phyloP scores from a whole-genome alignment of 2,888 invertebrate genomes.

The Silvanus unidentatus region DNA sequence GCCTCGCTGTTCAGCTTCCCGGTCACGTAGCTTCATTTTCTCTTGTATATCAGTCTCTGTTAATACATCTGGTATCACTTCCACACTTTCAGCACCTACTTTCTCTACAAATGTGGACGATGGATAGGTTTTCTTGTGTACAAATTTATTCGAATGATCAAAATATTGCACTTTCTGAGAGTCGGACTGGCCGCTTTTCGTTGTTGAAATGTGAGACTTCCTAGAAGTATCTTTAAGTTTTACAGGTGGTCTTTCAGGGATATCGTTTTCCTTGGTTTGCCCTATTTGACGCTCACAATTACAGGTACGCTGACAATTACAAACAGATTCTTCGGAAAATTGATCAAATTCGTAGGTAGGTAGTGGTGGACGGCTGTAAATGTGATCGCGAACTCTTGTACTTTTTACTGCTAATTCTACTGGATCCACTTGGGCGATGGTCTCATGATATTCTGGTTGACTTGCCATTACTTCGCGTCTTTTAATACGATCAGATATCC shows the following conservation, averaged over 20 bases:
- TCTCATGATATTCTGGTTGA: constrained; percentile 24
- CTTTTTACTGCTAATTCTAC: constrained; percentile 14
- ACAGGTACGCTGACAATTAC: too few relatives aligned
- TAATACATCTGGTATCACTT: constrained; percentile 29
- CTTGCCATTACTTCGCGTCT: constrained; percentile 23
- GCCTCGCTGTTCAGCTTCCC: constrained; percentile 42
- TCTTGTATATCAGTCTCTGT: constrained; percentile 32
- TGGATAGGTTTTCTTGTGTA: constrained; percentile 30
- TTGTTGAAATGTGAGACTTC: constrained; percentile 1
- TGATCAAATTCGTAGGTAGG: background rate
- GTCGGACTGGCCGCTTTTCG: background rate
- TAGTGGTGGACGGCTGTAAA: background rate
- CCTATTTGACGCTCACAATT: background rate
- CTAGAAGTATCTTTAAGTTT: constrained; percentile 3
- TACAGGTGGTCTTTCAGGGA: constrained; percentile 1
- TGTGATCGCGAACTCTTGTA: constrained; percentile 14
- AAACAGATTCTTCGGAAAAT: background rate
- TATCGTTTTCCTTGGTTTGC: background rate
- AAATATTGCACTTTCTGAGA: constrained; percentile 43
- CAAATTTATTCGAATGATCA: constrained; percentile 48
- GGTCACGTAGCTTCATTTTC: constrained; percentile 33
- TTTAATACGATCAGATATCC: constrained; percentile 40
- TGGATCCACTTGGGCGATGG: constrained; percentile 11
- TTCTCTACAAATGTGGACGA: constrained; percentile 37
- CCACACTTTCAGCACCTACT: constrained; percentile 32